Percentiles rank a stretch among this genome's conserved stretches.
phyloP scores from a whole-genome alignment of 2,797 vertebrate species.

The Fringilla coelebs region DNA sequence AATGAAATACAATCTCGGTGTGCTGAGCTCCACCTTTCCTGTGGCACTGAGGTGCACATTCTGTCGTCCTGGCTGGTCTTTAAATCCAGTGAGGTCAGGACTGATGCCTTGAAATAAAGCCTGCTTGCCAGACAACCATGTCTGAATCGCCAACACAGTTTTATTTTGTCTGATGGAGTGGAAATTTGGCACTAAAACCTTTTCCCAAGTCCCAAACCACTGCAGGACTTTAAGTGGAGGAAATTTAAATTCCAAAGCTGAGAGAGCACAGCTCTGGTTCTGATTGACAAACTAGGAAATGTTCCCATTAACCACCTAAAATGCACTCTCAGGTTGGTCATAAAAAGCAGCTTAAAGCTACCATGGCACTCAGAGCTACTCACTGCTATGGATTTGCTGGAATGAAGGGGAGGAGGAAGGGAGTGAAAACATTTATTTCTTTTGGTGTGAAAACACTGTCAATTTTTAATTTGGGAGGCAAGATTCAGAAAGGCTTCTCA shows the following conservation, averaged over 20 bases:
- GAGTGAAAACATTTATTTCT: not conserved
- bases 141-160: conserved; percentile 67
- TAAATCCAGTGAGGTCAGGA: conserved; percentile 60
- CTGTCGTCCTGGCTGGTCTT: conserved; percentile 53
- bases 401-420: not conserved
- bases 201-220: conserved; percentile 73
- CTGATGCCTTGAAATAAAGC: conserved; percentile 61
- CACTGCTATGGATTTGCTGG: not conserved
- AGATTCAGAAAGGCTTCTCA: conserved; percentile 3
- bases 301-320: conserved; percentile 66
- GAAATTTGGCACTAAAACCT: conserved; percentile 68
- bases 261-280: conserved; percentile 58
- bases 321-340: conserved; percentile 47
- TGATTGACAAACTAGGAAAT: conserved; percentile 67
- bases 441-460: not conserved
- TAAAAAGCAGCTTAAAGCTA: conserved; percentile 60
- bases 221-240: conserved; percentile 53
- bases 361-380: not conserved
- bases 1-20: conserved; percentile 39
- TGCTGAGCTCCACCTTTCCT: conserved; percentile 37
- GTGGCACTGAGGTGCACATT: conserved; percentile 36
- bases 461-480: not conserved
- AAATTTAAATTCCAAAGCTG: conserved; percentile 64
- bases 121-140: conserved; percentile 61
- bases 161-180: conserved; percentile 74